Evolutionary conservation across 92 coral and sea anemone species (phyloP), one percentile per base, ranked within the genome.

Genomic region (Epizoanthus stellaris): DNA sequence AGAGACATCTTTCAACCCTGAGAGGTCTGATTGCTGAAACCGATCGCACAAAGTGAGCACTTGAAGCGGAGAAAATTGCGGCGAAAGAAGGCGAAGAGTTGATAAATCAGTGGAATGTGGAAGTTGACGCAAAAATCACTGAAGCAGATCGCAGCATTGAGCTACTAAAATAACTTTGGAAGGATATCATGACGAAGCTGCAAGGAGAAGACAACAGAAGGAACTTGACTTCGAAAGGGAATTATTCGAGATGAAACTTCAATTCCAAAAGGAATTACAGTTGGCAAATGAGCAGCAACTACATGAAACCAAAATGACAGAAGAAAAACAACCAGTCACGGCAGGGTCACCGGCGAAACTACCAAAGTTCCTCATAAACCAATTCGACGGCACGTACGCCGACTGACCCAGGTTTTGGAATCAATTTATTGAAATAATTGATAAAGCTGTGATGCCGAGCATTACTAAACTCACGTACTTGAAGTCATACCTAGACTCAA

Each of bases 351-450:
- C 3, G 19, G 83, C 69, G 23, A 58, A 58, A 60, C 47, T 25
- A 16, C 85, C 85, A 43, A 66, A 81, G 43, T 15, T 81, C 11
- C 23, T 13, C 9, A 66, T 81, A 9, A 81, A 77, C 0, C 30
- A 12, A 56, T 81, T 81, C 34, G 85, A 81, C 12, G 85, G 85
- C 38, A 30, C 85, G 34, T 81, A 81, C 12, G 52, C 67, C 21
- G 85, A 81, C 64, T 81, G 85, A 80, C 42, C 69, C 13, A 36
- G 76, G 34, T 81, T 81, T 34, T 66, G 85, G 60, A 73, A 30
- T 30, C 83, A 66, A 45, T 81, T 81, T 34, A 65, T 16, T 15
- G 62, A 81, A 42, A 65, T 54, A 3, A 54, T 11, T 42, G 85
- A 81, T 19, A 81, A 81, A 43, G 15, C 62, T 17, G 38, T 3